phyloP scores from a whole-genome alignment of 2,113 vertebrate genomes.

The Lepus timidus region DNA sequence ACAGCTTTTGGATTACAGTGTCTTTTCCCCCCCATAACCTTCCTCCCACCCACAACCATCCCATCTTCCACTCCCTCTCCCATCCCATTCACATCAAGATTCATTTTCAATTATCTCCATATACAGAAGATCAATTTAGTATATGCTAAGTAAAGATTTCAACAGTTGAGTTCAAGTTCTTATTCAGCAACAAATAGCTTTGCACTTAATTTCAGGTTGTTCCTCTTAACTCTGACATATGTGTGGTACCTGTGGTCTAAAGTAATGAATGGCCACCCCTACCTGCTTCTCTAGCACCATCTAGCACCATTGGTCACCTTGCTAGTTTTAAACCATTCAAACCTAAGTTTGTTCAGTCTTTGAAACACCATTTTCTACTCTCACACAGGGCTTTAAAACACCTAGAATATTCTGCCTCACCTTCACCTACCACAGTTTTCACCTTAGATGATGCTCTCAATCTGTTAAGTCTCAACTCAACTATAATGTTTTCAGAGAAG shows the following conservation, averaged over 20 bases:
- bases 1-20: no score
- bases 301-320: neutral
- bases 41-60: no score
- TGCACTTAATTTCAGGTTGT: neutral
- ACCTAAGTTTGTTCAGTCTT: neutral
- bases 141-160: no score
- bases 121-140: no score
- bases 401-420: neutral
- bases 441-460: neutral
- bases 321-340: neutral
- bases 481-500: slow-evolving; percentile 15
- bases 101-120: no score
- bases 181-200: neutral
- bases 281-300: neutral
- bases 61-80: no score
- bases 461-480: neutral
- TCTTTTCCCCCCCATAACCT: no score
- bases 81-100: no score
- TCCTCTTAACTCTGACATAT: neutral
- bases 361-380: neutral
- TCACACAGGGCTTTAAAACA: neutral
- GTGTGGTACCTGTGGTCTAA: no score
- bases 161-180: neutral
- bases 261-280: neutral
- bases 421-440: slow-evolving; percentile 3